Evolutionary conservation across 2,113 vertebrate genomes (phyloP).

Genomic region (Myiagra hebetior): DNA sequence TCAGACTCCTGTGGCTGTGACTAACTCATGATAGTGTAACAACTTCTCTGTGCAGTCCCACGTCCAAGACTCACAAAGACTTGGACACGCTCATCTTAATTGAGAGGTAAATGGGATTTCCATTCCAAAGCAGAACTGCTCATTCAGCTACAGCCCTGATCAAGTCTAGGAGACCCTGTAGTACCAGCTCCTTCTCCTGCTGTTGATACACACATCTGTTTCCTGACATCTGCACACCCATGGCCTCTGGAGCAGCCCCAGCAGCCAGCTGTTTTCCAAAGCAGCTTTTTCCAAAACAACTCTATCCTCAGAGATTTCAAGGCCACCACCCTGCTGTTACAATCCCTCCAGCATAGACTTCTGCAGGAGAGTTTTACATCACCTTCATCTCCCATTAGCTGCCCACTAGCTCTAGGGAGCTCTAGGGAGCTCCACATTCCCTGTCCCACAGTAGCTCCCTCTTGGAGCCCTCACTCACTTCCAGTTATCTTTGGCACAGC

Average conservation of each 20-base stretch:
- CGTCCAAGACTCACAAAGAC: not conserved
- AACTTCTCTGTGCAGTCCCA: not conserved
- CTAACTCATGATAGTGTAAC: not conserved
- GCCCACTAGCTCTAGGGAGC: not conserved
- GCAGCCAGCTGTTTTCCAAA: not conserved
- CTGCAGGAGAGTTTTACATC: not conserved
- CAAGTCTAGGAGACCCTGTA: fast-evolving
- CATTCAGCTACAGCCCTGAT: not conserved
- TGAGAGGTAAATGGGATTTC: not conserved
- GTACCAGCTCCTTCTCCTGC: not conserved
- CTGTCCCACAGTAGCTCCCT: not conserved
- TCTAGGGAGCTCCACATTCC: not conserved
- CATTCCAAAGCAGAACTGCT: not conserved
- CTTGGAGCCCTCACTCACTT: not conserved
- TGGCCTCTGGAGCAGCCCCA: not conserved
- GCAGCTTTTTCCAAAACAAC: conserved; percentile 1
- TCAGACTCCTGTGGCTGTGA: not conserved
- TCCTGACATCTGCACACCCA: not conserved
- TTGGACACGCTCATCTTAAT: fast-evolving
- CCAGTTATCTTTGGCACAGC: not conserved
- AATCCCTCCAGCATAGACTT: not conserved
- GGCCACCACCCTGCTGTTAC: not conserved
- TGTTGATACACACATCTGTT: not conserved
- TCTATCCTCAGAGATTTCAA: not conserved
- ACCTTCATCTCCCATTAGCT: not conserved